Percentiles rank a stretch among this genome's conserved stretches.
Evolutionary conservation across 2,797 vertebrate species (phyloP).

Genomic region (Cossypha dichroa): DNA sequence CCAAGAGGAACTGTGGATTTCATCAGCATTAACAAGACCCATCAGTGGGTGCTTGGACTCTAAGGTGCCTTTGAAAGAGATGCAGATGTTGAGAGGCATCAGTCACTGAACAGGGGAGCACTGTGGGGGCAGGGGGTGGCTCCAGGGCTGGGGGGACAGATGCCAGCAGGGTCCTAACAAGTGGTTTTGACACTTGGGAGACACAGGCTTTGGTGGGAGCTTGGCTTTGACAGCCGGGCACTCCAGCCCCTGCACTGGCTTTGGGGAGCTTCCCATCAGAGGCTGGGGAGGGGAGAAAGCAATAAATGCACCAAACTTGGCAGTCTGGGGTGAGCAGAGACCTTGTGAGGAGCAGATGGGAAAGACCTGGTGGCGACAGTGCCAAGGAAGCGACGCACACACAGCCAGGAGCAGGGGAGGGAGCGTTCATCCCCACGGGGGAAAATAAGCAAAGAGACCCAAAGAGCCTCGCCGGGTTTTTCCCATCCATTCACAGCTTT

Average conservation of each 20-base stretch:
- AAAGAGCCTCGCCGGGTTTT: not conserved
- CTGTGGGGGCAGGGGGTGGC: accelerated
- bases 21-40: not conserved
- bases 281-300: not conserved
- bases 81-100: not conserved
- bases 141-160: not conserved
- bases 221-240: not conserved
- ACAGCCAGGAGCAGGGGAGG: not conserved
- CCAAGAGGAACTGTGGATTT: accelerated
- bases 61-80: not conserved
- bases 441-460: not conserved
- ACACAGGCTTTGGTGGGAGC: not conserved
- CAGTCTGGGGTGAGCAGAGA: not conserved
- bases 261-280: not conserved
- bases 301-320: not conserved
- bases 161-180: not conserved
- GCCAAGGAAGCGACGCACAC: accelerated
- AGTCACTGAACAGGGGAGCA: accelerated
- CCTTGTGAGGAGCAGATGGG: not conserved
- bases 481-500: not conserved
- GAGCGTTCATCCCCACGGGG: accelerated
- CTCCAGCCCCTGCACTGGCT: not conserved
- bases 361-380: not conserved
- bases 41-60: not conserved
- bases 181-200: not conserved